Evolutionary conservation across 2,797 vertebrate genomes (phyloP).

Genomic region (Acanthis flammea): DNA sequence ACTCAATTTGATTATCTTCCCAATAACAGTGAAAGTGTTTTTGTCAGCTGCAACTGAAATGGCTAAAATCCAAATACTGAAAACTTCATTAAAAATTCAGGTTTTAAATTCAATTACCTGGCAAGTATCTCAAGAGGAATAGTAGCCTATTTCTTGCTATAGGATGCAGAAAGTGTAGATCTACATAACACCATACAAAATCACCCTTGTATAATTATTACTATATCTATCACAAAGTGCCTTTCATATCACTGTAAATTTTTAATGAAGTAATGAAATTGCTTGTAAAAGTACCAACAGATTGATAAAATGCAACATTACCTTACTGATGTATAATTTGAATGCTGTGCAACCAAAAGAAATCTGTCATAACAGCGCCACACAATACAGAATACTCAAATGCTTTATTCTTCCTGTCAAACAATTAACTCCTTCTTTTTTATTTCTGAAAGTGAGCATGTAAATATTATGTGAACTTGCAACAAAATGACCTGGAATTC

Average conservation of each 20-base stretch:
- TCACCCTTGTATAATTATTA: background rate
- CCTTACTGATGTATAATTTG: background rate
- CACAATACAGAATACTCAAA: background rate
- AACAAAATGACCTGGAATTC: background rate
- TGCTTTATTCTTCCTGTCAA: constrained; percentile 14
- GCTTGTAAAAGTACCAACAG: background rate
- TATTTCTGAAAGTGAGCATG: background rate
- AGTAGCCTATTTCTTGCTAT: background rate
- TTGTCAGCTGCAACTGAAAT: background rate
- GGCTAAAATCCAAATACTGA: background rate
- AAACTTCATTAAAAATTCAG: background rate
- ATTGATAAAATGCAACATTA: background rate
- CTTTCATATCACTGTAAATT: background rate
- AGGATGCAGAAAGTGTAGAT: background rate
- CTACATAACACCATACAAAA: background rate
- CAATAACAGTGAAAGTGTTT: background rate
- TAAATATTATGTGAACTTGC: background rate
- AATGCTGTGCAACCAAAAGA: background rate
- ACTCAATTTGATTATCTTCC: background rate
- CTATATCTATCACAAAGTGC: background rate
- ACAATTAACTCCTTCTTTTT: constrained; percentile 7
- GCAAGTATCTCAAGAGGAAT: background rate
- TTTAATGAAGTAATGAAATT: background rate
- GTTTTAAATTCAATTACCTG: background rate
- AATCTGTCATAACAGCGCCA: constrained; percentile 7